These are phyloP conservation scores for Acrobasis consociella DNA, from an alignment of 2,888 invertebrate species.

Conservation along the genomic window DNA sequence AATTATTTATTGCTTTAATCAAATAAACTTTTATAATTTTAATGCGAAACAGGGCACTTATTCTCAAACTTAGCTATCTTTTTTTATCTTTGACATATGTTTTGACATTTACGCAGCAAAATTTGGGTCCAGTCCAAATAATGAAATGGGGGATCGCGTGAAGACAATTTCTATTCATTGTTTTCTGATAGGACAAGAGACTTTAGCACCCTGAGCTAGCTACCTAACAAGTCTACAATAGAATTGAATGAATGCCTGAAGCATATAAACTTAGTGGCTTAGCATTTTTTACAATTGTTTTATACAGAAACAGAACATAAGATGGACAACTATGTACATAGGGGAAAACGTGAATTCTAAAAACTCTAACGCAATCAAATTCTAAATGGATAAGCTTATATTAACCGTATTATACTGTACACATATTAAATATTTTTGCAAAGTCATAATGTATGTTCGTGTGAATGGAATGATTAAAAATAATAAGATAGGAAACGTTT, in stretches of 20 bases:
- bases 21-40: not conserved
- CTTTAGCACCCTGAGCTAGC: not conserved
- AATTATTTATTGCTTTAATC: not conserved
- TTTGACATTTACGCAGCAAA: too few species aligned
- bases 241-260: not conserved
- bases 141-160: too few species aligned
- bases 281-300: conserved; percentile 21
- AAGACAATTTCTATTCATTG: too few species aligned
- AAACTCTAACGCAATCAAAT: conserved; percentile 1
- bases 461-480: not conserved
- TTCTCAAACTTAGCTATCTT: too few species aligned
- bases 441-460: conserved; percentile 7
- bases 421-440: conserved; percentile 21
- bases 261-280: conserved; percentile 13
- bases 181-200: too few species aligned
- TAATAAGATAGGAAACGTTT: not conserved
- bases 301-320: conserved; percentile 8
- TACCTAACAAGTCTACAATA: not conserved
- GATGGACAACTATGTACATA: conserved; percentile 5
- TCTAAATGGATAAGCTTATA: conserved; percentile 17
- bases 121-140: too few species aligned
- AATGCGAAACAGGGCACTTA: too few species aligned
- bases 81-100: too few species aligned
- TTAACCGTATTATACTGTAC: conserved; percentile 14
- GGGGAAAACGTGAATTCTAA: conserved; percentile 16